Conservation (phyloP, 2,113 vertebrate species). For the Xiphias gladius region DNA sequence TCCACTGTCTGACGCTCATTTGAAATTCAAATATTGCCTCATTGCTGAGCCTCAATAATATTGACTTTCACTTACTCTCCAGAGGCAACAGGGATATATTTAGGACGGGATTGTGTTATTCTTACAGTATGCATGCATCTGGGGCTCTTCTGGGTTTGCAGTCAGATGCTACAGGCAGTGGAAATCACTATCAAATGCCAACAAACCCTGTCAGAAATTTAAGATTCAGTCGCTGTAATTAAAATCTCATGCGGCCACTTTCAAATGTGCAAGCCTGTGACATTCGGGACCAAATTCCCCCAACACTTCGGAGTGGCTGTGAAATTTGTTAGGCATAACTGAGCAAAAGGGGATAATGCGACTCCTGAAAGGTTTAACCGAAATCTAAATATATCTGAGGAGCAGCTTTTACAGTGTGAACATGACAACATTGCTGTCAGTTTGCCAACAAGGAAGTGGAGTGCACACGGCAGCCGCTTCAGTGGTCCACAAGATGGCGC, state of each 20-base stretch:
- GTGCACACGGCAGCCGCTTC: not conserved
- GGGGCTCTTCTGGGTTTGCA: conserved; percentile 15
- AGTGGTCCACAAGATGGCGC: conserved; percentile 63
- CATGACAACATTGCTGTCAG: not conserved
- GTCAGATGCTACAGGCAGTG: not conserved
- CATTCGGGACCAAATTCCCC: not conserved
- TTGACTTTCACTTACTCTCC: conserved; percentile 69
- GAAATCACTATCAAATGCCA: not conserved
- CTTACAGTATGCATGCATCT: conserved; percentile 8
- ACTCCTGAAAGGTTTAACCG: not conserved
- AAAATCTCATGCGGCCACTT: not conserved
- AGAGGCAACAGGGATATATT: conserved; percentile 58
- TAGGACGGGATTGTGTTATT: conserved; percentile 44
- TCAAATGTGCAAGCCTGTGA: not conserved
- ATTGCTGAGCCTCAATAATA: conserved; percentile 72
- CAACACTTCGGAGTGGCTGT: not conserved
- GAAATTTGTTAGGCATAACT: not conserved
- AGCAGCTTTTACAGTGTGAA: not conserved
- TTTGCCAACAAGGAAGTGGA: not conserved
- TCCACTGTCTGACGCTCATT: conserved; percentile 70
- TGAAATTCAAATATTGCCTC: conserved; percentile 82
- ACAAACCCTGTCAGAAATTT: not conserved
- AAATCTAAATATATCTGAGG: not conserved
- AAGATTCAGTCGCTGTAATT: not conserved
- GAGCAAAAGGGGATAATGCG: not conserved